Percentiles rank a stretch among this genome's conserved stretches.
These are phyloP conservation scores for Sebastes ruberrimus DNA, from an alignment of 2,797 vertebrate species.

Conservation along the genomic window DNA sequence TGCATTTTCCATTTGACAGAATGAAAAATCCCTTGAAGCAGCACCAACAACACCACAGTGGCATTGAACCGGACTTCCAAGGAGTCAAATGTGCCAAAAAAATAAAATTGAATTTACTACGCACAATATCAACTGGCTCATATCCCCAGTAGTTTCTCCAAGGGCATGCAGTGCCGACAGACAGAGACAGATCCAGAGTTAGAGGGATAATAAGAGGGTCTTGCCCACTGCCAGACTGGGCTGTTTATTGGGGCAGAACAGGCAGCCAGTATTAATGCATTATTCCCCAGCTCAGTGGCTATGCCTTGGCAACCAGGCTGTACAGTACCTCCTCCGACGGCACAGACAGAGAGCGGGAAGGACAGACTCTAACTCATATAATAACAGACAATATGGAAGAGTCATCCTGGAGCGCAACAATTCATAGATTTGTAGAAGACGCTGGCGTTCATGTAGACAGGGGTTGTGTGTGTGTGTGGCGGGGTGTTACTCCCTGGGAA, in stretches of 20 bases:
- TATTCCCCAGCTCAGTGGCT: slow-evolving; percentile 50
- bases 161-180: background rate
- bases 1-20: background rate
- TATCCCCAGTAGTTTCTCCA: background rate
- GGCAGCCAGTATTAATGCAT: slow-evolving; percentile 47
- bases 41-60: background rate
- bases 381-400: background rate
- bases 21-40: background rate
- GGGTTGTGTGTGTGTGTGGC: background rate
- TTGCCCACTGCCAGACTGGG: slow-evolving; percentile 4
- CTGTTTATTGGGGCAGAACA: slow-evolving; percentile 67
- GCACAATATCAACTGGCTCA: background rate
- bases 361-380: background rate
- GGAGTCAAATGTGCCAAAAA: background rate
- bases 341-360: background rate
- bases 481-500: slow-evolving; percentile 35
- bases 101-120: background rate
- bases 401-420: background rate
- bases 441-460: background rate
- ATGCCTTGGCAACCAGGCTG: slow-evolving; percentile 22
- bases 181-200: background rate
- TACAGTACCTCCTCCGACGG: background rate
- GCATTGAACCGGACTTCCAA: background rate
- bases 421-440: background rate
- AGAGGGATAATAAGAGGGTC: background rate